phyloP scores from a whole-genome alignment of 2,888 invertebrate species.

The Cantharis lateralis region DNA sequence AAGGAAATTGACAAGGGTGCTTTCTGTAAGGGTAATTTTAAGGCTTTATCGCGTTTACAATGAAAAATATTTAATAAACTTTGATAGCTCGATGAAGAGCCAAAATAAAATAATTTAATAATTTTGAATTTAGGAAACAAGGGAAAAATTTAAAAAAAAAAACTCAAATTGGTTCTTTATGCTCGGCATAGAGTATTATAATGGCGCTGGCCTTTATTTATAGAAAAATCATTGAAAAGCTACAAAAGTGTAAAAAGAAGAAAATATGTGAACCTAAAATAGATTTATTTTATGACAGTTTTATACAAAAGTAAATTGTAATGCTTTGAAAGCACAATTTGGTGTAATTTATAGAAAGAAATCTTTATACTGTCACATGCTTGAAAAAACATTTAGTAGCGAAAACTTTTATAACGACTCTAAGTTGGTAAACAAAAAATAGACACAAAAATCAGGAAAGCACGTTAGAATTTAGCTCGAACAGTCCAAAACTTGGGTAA shows the following conservation, averaged over 20 bases:
- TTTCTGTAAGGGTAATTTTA: background rate
- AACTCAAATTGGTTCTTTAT: background rate
- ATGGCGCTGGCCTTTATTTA: background rate
- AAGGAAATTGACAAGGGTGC: background rate
- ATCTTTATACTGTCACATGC: background rate
- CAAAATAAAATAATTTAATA: background rate
- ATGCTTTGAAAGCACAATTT: background rate
- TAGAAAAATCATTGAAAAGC: background rate
- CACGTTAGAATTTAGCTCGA: constrained; percentile 39
- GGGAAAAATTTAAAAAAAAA: background rate
- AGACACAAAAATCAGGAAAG: constrained; percentile 38
- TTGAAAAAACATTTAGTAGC: background rate
- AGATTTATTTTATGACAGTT: background rate
- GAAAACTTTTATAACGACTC: background rate
- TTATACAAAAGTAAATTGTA: background rate
- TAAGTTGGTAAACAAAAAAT: background rate
- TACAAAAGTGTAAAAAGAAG: background rate
- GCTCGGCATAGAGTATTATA: background rate
- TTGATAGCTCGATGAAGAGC: background rate
- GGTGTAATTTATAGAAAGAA: background rate
- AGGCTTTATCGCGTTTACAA: background rate
- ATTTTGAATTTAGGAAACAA: background rate
- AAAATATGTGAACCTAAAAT: background rate
- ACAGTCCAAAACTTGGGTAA: constrained; percentile 25
- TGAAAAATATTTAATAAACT: background rate